Base-by-base conservation (phyloP, 2,888 invertebrate genomes). In the Melanchra persicariae region DNA sequence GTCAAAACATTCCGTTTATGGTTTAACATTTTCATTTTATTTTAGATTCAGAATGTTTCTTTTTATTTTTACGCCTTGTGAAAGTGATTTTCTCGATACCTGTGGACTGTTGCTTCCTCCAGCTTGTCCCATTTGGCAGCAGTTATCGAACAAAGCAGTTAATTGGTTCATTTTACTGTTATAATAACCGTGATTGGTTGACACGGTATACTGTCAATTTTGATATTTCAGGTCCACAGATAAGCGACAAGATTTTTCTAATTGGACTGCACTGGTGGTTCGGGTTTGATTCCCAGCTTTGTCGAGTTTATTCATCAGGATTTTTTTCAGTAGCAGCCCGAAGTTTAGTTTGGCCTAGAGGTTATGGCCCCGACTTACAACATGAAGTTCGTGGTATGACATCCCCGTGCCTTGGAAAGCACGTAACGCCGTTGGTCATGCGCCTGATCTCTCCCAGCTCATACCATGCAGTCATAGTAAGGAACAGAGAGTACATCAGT, bases 91-190 rank as follows among this genome's bases (percentile, higher is more conserved):
- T 54, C 10, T 30, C 8, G 30, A 63, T 59, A 61, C 74, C 75
- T 67, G 51, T 17, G 43, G 22, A 37, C 4, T 15, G 37, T 12
- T 9, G 0, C 43, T 45, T 24, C 12, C 55, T 5, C 7, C 59
- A 22, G 43, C n/a, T 0, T 67, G 34, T 5, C 57, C 43, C 51
- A 55, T 26, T 19, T 24, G 34, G 6, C 22, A 59, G n/a, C 9
- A 10, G 1, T 4, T 22, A 15, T 40, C 10, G 15, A 37, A 19
- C 26, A 45, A n/a, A 9, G 5, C 17, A 26, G n/a, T 24, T 43
- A 69, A 61, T 26, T 59, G 17, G 9, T 52, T 24, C 37, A 66
- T 69, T 68, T 43, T 12, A n/a, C 45, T 64, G 15, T 15, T 8
- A 10, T 10, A 19, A 19, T 3, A 22, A 15, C 9, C 15, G 0